Percentiles rank a stretch among this genome's conserved stretches.
phyloP scores from a whole-genome alignment of 1,140 invertebrate species.

The Drosophila serrata region DNA sequence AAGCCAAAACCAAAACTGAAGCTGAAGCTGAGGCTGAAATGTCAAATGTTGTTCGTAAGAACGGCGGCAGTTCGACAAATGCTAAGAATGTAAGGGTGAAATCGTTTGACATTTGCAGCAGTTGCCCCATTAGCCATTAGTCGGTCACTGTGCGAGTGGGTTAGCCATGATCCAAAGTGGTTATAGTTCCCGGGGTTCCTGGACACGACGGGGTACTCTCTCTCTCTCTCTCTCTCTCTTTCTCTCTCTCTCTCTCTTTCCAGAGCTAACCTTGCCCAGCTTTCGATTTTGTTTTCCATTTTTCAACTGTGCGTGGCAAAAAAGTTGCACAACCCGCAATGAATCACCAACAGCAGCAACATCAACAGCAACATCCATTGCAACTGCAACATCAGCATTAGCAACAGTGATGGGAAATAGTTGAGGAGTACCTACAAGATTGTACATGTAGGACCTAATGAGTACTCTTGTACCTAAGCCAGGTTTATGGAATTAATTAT shows the following conservation, averaged over 20 bases:
- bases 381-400: conserved; percentile 24
- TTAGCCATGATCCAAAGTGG: conserved; percentile 3
- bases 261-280: conserved; percentile 65
- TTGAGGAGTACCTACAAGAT: not conserved
- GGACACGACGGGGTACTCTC: conserved; percentile 6
- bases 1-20: conserved; percentile 13
- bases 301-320: conserved; percentile 33
- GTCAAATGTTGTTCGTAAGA: conserved; percentile 76
- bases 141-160: conserved; percentile 57
- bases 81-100: conserved; percentile 66
- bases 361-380: conserved; percentile 20
- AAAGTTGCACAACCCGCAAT: conserved; percentile 62
- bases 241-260: conserved; percentile 1
- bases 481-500: not conserved
- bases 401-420: conserved; percentile 11
- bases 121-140: conserved; percentile 27
- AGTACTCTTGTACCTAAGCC: not conserved
- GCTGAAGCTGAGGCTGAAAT: conserved; percentile 43
- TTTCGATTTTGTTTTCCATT: conserved; percentile 64
- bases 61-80: conserved; percentile 64
- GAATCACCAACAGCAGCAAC: conserved; percentile 53
- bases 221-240: not conserved
- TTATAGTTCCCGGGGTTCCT: not conserved
- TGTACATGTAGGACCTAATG: too few species aligned
- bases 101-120: conserved; percentile 71